phyloP scores from a whole-genome alignment of 2,888 invertebrate genomes.

The Eretmocerus hayati region DNA sequence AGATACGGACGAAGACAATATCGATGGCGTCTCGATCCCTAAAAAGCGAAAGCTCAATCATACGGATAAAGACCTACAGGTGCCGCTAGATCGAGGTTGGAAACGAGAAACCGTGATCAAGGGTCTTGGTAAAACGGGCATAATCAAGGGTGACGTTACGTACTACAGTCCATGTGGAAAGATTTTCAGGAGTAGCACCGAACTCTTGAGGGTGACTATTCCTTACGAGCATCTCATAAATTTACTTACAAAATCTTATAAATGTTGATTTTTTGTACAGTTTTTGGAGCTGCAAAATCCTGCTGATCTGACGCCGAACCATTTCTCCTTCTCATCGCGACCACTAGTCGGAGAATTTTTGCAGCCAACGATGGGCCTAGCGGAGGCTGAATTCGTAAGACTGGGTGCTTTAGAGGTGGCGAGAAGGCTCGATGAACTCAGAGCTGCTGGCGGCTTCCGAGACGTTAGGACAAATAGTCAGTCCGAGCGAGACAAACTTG shows the following conservation, averaged over 20 bases:
- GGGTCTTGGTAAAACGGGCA: conserved; percentile 77
- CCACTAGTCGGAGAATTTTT: conserved; percentile 86
- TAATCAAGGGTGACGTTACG: conserved; percentile 87
- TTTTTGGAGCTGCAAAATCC: conserved; percentile 43
- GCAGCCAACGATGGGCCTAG: conserved; percentile 57
- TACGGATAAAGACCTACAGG: conserved; percentile 41
- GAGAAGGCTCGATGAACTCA: conserved; percentile 57
- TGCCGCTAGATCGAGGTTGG: conserved; percentile 63
- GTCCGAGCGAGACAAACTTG: conserved; percentile 43
- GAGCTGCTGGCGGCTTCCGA: conserved; percentile 65
- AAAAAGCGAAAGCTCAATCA: conserved; percentile 43
- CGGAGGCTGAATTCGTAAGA: conserved; percentile 66
- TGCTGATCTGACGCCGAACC: conserved; percentile 67
- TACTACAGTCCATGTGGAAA: conserved; percentile 69
- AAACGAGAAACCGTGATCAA: conserved; percentile 86
- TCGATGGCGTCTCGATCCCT: conserved; percentile 37
- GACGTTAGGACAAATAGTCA: conserved; percentile 40
- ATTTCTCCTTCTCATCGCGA: conserved; percentile 89
- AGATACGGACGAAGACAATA: conserved; percentile 44
- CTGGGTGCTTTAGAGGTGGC: conserved; percentile 77
- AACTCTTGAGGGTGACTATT: conserved; percentile 50
- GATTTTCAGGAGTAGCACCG: conserved; percentile 56
- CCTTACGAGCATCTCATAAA: not conserved
- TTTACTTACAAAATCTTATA: not conserved
- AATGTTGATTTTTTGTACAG: conserved; percentile 28